Base-by-base conservation (phyloP, 2,797 vertebrate species). In the Staurois parvus region DNA sequence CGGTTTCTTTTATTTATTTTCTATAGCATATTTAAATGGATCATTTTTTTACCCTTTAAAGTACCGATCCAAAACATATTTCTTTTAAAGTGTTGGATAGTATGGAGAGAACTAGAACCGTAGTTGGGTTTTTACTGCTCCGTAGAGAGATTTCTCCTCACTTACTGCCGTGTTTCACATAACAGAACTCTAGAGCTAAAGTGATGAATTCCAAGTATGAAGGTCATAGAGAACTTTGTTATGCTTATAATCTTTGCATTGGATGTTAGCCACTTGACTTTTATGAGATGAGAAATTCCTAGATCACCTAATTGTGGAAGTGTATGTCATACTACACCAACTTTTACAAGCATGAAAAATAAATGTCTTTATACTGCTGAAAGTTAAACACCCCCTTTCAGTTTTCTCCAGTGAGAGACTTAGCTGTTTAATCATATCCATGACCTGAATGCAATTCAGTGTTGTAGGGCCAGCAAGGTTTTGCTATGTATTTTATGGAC, bases 231-330 rank as follows among this genome's bases (percentile, higher is more conserved):
- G 40, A 26, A 72, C n/a, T 17, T 28, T 48, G 40, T 28, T n/a
- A 34, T 59, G 19, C 11, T 29, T 76, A 56, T 56, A 76, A 59
- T 32, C 29, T 32, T 30, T 76, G 28, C 26, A 28, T 29, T 73
- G 72, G 40, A 73, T 21, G 72, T 73, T 45, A 45, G 40, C 72
- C 72, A 73, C n/a, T 48, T 45, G 4, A 73, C 42, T 76, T 30
- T 76, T 29, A 56, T 56, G 73, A 45, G 73, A 76, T 76, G 48
- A n/a, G 48, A 56, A 76, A 59, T 52, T 59, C 48, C 48, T 59
- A 2, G 19, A 3, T 21, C 26, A 56, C 26, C 48, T 19, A 52
- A 30, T 59, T 19, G 29, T 30, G 29, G 73, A 56, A 56, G 48
- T 52, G 9, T 30, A 32, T 48, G 45, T 59, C 10, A 30, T 56